phyloP scores from a whole-genome alignment of 2,888 invertebrate genomes.

The Campoletis raptor region DNA sequence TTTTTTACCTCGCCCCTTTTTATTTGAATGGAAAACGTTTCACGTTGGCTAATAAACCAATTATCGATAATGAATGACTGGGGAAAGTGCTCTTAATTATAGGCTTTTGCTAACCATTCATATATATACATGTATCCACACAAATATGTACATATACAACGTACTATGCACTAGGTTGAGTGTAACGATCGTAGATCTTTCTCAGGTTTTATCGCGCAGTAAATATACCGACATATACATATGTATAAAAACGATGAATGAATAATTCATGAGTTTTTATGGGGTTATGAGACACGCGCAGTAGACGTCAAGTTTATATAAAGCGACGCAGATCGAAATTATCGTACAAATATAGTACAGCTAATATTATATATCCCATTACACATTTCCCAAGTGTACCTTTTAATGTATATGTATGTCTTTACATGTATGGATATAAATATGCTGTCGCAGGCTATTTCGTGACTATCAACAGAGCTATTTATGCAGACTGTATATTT shows the following conservation, averaged over 20 bases:
- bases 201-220: constrained; percentile 47
- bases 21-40: constrained; percentile 53
- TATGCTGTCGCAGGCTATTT: not conserved
- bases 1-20: constrained; percentile 31
- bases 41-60: constrained; percentile 66
- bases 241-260: constrained; percentile 48
- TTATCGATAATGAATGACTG: constrained; percentile 68
- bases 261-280: constrained; percentile 64
- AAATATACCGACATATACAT: constrained; percentile 16
- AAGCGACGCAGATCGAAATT: constrained; percentile 33
- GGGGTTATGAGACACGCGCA: constrained; percentile 50
- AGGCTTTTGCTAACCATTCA: constrained; percentile 45
- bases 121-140: constrained; percentile 1
- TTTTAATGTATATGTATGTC: constrained; percentile 8
- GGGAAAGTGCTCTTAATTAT: constrained; percentile 68
- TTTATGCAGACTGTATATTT: not conserved
- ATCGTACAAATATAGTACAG: constrained; percentile 32
- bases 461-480: not conserved
- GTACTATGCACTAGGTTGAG: constrained; percentile 32
- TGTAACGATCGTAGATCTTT: constrained; percentile 65
- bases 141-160: not conserved
- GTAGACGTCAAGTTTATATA: constrained; percentile 20
- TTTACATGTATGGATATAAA: not conserved
- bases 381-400: not conserved
- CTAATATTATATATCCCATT: constrained; percentile 46